Conservation (phyloP, 2,888 invertebrate species). For the Sepiola atlantica region DNA sequence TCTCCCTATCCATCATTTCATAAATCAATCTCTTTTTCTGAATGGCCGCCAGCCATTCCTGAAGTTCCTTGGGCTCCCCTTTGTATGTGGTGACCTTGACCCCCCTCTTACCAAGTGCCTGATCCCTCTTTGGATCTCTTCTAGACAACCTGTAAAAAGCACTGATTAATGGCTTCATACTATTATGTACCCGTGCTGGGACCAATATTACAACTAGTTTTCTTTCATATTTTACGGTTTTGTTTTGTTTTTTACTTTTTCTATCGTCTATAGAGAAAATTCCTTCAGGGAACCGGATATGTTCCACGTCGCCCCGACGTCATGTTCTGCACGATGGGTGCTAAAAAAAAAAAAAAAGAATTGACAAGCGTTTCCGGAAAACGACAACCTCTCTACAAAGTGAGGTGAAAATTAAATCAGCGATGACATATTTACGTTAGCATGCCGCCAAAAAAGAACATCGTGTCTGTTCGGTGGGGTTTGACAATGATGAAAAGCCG, state of each 20-base stretch:
- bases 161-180: too few relatives aligned
- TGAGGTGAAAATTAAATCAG: background rate
- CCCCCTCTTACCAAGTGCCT: too few relatives aligned
- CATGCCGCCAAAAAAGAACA: background rate
- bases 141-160: too few relatives aligned
- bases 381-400: background rate
- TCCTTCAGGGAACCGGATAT: slow-evolving; percentile 6
- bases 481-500: background rate
- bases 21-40: too few relatives aligned
- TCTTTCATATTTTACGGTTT: too few relatives aligned
- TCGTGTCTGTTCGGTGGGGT: background rate
- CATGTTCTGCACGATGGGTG: background rate
- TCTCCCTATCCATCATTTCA: too few relatives aligned
- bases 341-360: background rate
- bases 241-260: background rate
- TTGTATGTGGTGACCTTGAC: too few relatives aligned
- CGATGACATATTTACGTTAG: background rate
- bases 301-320: background rate
- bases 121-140: too few relatives aligned
- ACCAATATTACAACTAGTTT: too few relatives aligned
- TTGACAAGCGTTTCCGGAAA: slow-evolving; percentile 8
- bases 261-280: background rate
- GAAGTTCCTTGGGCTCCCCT: too few relatives aligned
- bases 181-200: too few relatives aligned
- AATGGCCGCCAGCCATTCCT: too few relatives aligned